Conservation (phyloP, 2,888 invertebrate species). For the Leptarthrus brevirostris region DNA sequence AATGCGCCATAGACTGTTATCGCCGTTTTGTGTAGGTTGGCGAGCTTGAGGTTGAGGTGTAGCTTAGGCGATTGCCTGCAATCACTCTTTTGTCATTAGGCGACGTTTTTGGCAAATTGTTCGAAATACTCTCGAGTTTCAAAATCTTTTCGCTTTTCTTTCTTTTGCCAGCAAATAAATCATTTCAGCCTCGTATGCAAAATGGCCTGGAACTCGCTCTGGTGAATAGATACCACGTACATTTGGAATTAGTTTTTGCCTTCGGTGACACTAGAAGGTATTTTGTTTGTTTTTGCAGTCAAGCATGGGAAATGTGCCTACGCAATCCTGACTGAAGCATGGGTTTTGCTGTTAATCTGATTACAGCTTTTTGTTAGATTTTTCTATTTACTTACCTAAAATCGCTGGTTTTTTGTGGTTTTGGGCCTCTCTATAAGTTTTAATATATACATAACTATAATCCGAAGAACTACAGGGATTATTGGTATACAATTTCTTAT, state of each 20-base stretch:
- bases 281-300: neutral
- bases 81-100: constrained; percentile 29
- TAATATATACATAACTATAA: too few relatives aligned
- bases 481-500: too few relatives aligned
- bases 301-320: neutral
- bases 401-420: too few relatives aligned
- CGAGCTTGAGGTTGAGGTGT: neutral
- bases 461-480: too few relatives aligned
- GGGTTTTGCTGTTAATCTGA: too few relatives aligned
- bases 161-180: neutral
- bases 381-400: too few relatives aligned
- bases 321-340: too few relatives aligned
- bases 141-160: constrained; percentile 21
- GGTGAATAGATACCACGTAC: neutral
- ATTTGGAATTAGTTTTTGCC: neutral
- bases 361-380: too few relatives aligned
- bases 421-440: too few relatives aligned
- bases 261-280: neutral
- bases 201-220: neutral
- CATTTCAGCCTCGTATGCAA: neutral
- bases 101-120: constrained; percentile 44
- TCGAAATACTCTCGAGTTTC: neutral
- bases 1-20: constrained; percentile 17
- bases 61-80: neutral
- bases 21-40: constrained; percentile 5